A percentile compares a stretch with the other conserved stretches of the same genome.
These are phyloP conservation scores for Mallateleia sp. DNA, from an alignment of 2,888 invertebrate species.

Conservation along the genomic window DNA sequence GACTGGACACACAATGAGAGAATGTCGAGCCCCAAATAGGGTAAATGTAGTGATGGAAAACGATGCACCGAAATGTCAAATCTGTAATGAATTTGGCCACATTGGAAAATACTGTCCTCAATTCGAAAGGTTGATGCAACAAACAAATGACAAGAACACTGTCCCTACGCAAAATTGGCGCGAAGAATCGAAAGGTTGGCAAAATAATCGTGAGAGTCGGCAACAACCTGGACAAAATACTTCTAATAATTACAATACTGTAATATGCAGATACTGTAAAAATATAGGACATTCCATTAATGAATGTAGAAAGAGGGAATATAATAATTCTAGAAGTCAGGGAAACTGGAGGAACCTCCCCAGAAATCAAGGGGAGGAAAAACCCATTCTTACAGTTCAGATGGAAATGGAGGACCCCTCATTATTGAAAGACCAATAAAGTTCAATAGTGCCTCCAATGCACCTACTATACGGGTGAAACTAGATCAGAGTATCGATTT, in stretches of 20 bases:
- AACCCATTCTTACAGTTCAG: too few relatives aligned
- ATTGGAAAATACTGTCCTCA: too few relatives aligned
- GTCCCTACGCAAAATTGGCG: too few relatives aligned
- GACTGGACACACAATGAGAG: background rate
- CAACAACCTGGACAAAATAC: too few relatives aligned
- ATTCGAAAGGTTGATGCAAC: too few relatives aligned
- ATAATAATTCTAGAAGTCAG: background rate
- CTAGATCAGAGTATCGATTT: background rate
- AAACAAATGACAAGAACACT: too few relatives aligned
- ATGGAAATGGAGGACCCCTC: too few relatives aligned
- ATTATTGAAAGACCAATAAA: background rate
- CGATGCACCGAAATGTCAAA: too few relatives aligned
- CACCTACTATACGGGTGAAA: background rate
- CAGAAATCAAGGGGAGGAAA: background rate
- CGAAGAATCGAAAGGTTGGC: background rate
- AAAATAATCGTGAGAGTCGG: background rate
- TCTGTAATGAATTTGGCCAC: too few relatives aligned
- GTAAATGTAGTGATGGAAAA: too few relatives aligned
- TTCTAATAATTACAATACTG: too few relatives aligned
- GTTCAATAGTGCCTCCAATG: background rate
- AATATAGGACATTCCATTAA: background rate
- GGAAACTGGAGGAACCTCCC: constrained; percentile 24
- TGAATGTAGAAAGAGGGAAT: background rate
- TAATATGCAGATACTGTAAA: constrained; percentile 15
- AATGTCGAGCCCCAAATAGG: background rate